Conservation (phyloP, 2,797 vertebrate species). For the Sebastes flavidus region DNA sequence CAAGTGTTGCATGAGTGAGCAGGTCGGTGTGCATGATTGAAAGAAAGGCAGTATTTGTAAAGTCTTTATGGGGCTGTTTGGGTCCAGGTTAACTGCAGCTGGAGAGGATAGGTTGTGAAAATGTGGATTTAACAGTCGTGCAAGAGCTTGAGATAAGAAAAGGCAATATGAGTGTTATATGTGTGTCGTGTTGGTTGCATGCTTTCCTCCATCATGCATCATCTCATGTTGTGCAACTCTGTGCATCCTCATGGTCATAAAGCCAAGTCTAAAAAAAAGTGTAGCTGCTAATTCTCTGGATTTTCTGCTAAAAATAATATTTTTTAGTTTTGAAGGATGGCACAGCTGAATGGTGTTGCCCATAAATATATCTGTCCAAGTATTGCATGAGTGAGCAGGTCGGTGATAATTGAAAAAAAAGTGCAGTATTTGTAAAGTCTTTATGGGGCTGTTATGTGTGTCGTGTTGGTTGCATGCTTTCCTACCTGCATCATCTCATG, state of each 20-base stretch:
- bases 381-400: too few relatives aligned
- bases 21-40: constrained; percentile 53
- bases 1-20: constrained; percentile 73
- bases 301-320: constrained; percentile 74
- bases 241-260: neutral
- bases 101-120: constrained; percentile 5
- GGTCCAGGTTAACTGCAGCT: constrained; percentile 32
- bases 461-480: too few relatives aligned
- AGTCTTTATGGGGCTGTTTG: constrained; percentile 39
- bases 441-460: too few relatives aligned
- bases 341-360: neutral
- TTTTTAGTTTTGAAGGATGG: constrained; percentile 62
- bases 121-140: neutral
- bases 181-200: constrained; percentile 48
- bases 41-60: constrained; percentile 36
- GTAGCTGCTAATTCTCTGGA: constrained; percentile 64
- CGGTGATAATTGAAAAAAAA: too few relatives aligned
- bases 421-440: too few relatives aligned
- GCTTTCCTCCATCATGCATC: constrained; percentile 23
- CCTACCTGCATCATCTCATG: too few relatives aligned
- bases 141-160: neutral
- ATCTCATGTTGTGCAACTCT: constrained; percentile 39
- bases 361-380: too few relatives aligned
- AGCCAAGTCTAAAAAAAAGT: neutral
- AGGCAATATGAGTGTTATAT: neutral